Conservation (phyloP, 2,797 vertebrate genomes). For the Perodicticus potto region DNA sequence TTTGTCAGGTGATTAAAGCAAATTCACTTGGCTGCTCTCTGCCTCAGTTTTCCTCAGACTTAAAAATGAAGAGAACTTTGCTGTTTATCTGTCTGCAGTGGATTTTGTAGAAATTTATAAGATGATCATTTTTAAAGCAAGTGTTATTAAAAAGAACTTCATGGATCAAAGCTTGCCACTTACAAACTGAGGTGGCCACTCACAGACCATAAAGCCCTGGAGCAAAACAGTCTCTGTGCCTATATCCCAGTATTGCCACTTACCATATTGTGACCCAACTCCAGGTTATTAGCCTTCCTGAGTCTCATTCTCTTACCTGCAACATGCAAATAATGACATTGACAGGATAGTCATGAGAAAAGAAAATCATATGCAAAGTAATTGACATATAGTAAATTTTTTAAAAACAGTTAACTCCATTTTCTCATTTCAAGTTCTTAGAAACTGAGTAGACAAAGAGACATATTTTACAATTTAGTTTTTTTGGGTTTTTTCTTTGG, state of each 20-base stretch:
- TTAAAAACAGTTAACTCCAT: neutral
- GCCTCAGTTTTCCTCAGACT: neutral
- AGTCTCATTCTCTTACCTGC: neutral
- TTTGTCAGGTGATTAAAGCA: neutral
- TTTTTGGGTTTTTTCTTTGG: too few relatives aligned
- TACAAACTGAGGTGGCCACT: neutral
- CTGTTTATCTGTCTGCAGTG: neutral
- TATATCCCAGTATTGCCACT: neutral
- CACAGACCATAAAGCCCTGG: neutral
- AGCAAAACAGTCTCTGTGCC: neutral
- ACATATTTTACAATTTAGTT: too few relatives aligned
- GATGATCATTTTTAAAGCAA: conserved; percentile 34
- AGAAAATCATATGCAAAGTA: neutral
- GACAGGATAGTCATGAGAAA: neutral
- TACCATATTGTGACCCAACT: neutral
- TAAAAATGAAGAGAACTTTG: neutral
- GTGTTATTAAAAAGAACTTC: neutral
- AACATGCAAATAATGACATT: neutral
- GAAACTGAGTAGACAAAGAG: conserved; percentile 13
- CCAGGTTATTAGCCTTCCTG: neutral
- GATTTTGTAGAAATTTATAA: neutral
- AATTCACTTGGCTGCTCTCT: neutral
- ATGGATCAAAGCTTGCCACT: neutral
- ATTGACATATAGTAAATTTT: neutral
- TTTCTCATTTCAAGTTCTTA: neutral